Evolutionary conservation across 1,140 invertebrate species (phyloP).

Genomic region (Delia radicum): DNA sequence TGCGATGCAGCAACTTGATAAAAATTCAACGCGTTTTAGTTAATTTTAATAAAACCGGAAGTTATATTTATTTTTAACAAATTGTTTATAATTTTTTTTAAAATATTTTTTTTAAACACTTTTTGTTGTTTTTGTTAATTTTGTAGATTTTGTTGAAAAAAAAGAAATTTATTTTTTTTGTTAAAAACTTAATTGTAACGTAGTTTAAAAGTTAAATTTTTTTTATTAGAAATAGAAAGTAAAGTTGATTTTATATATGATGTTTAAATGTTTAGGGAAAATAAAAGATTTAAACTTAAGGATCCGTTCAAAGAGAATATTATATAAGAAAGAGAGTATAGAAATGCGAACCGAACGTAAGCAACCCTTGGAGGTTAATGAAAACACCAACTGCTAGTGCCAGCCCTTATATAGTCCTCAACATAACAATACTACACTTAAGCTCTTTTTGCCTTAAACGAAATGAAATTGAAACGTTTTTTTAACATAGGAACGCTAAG

Average conservation of each 20-base stretch:
- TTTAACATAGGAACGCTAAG: neutral
- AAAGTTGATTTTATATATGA: constrained; percentile 36
- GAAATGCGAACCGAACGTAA: constrained; percentile 57
- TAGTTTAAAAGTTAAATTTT: constrained; percentile 6
- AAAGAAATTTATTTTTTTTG: neutral
- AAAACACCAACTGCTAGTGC: constrained; percentile 35
- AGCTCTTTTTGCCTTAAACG: neutral
- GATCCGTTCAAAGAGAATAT: constrained; percentile 45
- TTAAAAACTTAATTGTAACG: neutral
- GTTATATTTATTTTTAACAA: neutral
- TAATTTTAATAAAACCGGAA: neutral
- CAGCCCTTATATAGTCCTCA: constrained; percentile 46
- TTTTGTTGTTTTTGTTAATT: neutral
- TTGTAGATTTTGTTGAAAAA: constrained; percentile 2
- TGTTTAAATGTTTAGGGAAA: constrained; percentile 40
- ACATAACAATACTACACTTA: constrained; percentile 13
- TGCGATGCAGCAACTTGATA: no score
- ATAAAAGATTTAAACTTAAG: constrained; percentile 42
- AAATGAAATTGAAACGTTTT: neutral
- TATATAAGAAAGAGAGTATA: constrained; percentile 55
- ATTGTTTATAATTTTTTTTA: neutral
- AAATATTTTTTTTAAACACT: neutral
- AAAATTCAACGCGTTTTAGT: no score
- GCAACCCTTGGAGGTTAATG: constrained; percentile 57
- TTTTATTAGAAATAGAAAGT: constrained; percentile 35